Evolutionary conservation across 1,140 invertebrate species (phyloP).

Genomic region (Drosophila bifasciata): DNA sequence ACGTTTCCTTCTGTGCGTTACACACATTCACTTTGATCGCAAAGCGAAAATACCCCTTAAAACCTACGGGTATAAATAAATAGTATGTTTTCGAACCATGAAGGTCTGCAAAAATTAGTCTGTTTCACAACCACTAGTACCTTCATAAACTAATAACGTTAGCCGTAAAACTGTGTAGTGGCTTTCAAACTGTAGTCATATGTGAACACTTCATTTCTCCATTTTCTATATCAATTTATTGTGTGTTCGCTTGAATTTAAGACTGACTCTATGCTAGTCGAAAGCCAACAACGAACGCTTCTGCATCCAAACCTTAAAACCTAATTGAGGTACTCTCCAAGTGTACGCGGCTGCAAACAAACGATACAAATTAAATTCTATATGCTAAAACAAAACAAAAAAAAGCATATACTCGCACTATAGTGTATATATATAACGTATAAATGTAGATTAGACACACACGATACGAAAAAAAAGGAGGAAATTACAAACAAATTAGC

Average conservation of each 20-base stretch:
- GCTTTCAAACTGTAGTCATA: conserved; percentile 20
- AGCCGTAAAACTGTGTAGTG: neutral
- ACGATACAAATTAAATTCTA: conserved; percentile 30
- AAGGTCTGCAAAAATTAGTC: no score
- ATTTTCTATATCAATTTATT: conserved; percentile 23
- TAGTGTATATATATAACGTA: conserved; percentile 6
- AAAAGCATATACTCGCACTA: conserved; percentile 47
- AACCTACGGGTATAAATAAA: no score
- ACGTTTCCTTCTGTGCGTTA: no score
- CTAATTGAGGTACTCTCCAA: conserved; percentile 76
- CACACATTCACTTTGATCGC: no score
- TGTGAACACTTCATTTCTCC: neutral
- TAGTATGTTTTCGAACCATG: no score
- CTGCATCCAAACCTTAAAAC: conserved; percentile 44
- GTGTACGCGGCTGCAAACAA: conserved; percentile 60
- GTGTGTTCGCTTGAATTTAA: conserved; percentile 12
- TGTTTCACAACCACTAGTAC: no score
- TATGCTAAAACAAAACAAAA: conserved; percentile 36
- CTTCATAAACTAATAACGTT: no score
- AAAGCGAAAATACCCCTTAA: no score
- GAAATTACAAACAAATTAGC: conserved; percentile 56
- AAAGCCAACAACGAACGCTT: conserved; percentile 14
- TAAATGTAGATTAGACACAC: conserved; percentile 24
- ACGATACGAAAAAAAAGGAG: conserved; percentile 30
- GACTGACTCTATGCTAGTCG: conserved; percentile 9